These are phyloP conservation scores for Maylandia zebra DNA, from an alignment of 2,113 vertebrate species.

Conservation along the genomic window DNA sequence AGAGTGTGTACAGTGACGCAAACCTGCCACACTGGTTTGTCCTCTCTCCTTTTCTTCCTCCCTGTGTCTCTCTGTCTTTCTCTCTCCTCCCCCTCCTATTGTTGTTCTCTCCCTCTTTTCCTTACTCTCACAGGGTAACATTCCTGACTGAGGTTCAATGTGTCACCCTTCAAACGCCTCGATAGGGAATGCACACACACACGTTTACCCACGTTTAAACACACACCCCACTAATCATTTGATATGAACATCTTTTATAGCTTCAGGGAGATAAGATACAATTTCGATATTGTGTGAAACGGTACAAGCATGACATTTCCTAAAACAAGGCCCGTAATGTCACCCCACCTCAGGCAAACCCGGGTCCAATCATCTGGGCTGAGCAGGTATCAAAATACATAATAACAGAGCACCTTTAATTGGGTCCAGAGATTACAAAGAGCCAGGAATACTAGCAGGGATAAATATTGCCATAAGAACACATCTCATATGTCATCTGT, in stretches of 20 bases:
- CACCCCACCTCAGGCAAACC: slow-evolving; percentile 14
- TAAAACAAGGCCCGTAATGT: not conserved
- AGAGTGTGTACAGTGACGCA: slow-evolving; percentile 53
- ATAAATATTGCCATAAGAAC: slow-evolving; percentile 1
- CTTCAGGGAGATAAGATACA: slow-evolving; percentile 1
- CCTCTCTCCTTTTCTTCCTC: not conserved
- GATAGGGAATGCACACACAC: not conserved
- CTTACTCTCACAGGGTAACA: slow-evolving; percentile 52
- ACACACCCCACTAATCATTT: not conserved
- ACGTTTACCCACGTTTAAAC: not conserved
- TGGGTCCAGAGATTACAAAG: slow-evolving; percentile 23
- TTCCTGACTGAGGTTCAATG: slow-evolving; percentile 43
- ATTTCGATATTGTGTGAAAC: not conserved
- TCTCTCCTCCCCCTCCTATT: slow-evolving; percentile 55
- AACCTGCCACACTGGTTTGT: slow-evolving; percentile 71
- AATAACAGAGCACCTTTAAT: slow-evolving; percentile 37
- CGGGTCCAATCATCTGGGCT: not conserved
- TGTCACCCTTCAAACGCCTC: slow-evolving; percentile 6
- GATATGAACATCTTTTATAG: slow-evolving; percentile 20
- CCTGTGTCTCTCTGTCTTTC: not conserved
- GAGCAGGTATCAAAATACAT: slow-evolving; percentile 43
- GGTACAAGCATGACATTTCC: not conserved
- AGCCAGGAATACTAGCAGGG: not conserved
- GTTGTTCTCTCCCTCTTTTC: slow-evolving; percentile 44
- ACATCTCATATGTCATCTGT: not conserved